Percentiles rank a stretch among this genome's conserved stretches.
Evolutionary conservation across 2,888 invertebrate genomes (phyloP).

Genomic region (Parnassius orleans): DNA sequence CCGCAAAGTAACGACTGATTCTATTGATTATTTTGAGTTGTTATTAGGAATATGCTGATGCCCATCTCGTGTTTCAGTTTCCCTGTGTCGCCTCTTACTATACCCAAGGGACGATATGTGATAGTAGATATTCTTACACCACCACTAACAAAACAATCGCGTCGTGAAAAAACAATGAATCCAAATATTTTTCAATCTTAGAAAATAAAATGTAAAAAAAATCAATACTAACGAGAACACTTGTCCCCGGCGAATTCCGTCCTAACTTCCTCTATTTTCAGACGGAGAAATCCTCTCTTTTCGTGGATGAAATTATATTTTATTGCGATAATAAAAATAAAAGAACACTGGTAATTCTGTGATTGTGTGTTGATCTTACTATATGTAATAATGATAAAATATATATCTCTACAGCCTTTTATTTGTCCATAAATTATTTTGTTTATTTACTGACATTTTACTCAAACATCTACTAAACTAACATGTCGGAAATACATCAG

Average conservation of each 20-base stretch:
- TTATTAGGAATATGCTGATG: no score
- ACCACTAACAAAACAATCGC: no score
- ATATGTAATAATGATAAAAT: slow-evolving; percentile 8
- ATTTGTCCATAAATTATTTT: not conserved
- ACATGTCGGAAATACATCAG: no score
- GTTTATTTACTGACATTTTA: no score
- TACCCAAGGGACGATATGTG: no score
- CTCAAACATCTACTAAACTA: no score
- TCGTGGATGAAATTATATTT: slow-evolving; percentile 24
- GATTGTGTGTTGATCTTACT: slow-evolving; percentile 14
- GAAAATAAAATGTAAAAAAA: slow-evolving; percentile 17
- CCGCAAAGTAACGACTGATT: no score
- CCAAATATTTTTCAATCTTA: slow-evolving; percentile 9
- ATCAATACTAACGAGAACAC: slow-evolving; percentile 12
- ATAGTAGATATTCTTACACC: no score
- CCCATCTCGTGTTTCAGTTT: no score
- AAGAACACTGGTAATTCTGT: slow-evolving; percentile 11
- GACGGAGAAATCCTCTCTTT: slow-evolving; percentile 19
- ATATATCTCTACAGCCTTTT: slow-evolving; percentile 3
- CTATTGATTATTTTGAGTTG: no score
- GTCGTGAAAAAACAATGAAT: not conserved
- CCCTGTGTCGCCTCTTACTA: no score
- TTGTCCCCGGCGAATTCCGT: slow-evolving; percentile 10
- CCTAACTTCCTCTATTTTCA: slow-evolving; percentile 16
- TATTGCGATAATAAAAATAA: slow-evolving; percentile 22